Evolutionary conservation across 1,140 invertebrate genomes (phyloP).

Genomic region (Zelostemma sp.): DNA sequence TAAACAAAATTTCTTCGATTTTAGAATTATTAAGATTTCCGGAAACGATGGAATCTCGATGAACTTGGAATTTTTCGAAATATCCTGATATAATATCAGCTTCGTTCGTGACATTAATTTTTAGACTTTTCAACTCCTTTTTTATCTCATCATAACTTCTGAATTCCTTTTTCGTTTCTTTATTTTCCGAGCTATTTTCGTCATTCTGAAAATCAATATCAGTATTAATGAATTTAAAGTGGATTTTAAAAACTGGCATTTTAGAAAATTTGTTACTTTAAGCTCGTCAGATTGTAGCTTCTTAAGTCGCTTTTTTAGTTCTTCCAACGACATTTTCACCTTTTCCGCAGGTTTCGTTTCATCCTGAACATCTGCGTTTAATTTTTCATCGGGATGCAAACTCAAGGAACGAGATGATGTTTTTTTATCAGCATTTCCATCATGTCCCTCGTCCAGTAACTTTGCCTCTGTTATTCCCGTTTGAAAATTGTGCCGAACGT

Average conservation of each 20-base stretch:
- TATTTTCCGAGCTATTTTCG: background rate
- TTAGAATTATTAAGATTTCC: conserved; percentile 49
- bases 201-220: background rate
- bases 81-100: conserved; percentile 76
- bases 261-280: no score
- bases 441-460: conserved; percentile 72
- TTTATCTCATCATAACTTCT: conserved; percentile 78
- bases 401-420: conserved; percentile 52
- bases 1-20: conserved; percentile 68
- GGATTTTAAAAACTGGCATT: background rate
- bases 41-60: conserved; percentile 54
- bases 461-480: conserved; percentile 83
- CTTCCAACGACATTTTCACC: conserved; percentile 54
- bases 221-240: no score
- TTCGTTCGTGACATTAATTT: conserved; percentile 78
- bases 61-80: conserved; percentile 70
- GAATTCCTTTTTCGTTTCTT: conserved; percentile 62
- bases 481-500: conserved; percentile 80
- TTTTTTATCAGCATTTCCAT: conserved; percentile 56
- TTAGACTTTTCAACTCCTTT: conserved; percentile 74
- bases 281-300: background rate
- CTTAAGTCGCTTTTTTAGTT: conserved; percentile 51
- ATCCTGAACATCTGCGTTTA: conserved; percentile 27
- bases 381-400: conserved; percentile 55
- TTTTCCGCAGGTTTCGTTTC: conserved; percentile 34